phyloP scores from a whole-genome alignment of 2,888 invertebrate genomes.

The Melinaea menophilus region DNA sequence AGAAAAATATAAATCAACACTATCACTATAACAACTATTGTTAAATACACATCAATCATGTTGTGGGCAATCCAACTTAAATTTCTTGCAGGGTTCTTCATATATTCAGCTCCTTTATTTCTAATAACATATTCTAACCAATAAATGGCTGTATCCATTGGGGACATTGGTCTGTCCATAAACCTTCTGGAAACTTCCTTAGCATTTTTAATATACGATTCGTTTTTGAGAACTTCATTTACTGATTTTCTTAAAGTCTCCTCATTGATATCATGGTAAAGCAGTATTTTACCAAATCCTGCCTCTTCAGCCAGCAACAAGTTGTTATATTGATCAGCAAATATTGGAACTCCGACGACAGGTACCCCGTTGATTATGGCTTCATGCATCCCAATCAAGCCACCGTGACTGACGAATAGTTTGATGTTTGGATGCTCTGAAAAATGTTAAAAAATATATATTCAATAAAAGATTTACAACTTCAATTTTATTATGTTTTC shows the following conservation, averaged over 20 bases:
- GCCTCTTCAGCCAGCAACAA: constrained; percentile 57
- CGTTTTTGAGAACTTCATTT: constrained; percentile 58
- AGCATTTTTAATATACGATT: constrained; percentile 52
- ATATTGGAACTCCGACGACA: constrained; percentile 71
- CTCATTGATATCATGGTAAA: constrained; percentile 65
- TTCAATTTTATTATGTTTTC: no score
- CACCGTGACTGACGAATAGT: constrained; percentile 82
- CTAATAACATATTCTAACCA: constrained; percentile 79
- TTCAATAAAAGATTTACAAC: no score
- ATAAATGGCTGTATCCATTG: constrained; percentile 71
- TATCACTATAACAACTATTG: constrained; percentile 5
- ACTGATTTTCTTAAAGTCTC: constrained; percentile 49
- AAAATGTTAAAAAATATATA: constrained; percentile 21
- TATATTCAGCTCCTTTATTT: constrained; percentile 72
- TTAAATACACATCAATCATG: constrained; percentile 65
- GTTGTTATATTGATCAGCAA: constrained; percentile 73
- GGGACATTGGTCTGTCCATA: constrained; percentile 73
- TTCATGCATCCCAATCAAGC: constrained; percentile 81
- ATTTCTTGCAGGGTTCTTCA: constrained; percentile 69
- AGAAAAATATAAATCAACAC: neutral
- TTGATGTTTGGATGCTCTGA: constrained; percentile 76
- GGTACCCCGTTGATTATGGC: constrained; percentile 79
- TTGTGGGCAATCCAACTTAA: constrained; percentile 60
- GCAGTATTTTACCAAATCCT: constrained; percentile 66
- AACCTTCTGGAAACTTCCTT: constrained; percentile 63